phyloP scores from a whole-genome alignment of 2,797 vertebrate genomes.

The Anguilla anguilla region DNA sequence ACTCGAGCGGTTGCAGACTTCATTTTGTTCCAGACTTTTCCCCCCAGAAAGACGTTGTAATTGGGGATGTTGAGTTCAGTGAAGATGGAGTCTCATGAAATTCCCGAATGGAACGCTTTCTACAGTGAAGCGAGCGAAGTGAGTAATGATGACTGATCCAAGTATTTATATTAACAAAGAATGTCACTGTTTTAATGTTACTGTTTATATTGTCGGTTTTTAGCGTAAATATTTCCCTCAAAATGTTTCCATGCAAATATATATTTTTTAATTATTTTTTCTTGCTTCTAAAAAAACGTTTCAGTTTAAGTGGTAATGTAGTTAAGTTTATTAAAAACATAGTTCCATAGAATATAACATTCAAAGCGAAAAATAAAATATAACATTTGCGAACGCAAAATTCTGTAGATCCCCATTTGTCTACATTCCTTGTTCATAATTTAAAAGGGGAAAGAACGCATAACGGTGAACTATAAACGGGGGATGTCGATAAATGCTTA shows the following conservation, averaged over 20 bases:
- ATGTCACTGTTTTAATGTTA: background rate
- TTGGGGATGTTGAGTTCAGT: constrained; percentile 83
- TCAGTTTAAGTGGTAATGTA: too few relatives aligned
- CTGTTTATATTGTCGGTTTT: background rate
- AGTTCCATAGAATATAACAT: background rate
- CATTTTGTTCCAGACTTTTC: constrained; percentile 41
- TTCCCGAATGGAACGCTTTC: constrained; percentile 83
- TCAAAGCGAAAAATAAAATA: background rate
- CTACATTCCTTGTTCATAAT: too few relatives aligned
- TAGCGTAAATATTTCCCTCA: background rate
- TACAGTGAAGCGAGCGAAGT: constrained; percentile 83
- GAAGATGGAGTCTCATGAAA: constrained; percentile 85
- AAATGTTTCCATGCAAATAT: background rate
- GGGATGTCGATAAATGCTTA: too few relatives aligned
- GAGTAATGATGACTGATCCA: constrained; percentile 31
- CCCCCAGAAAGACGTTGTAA: constrained; percentile 45
- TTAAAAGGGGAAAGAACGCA: too few relatives aligned
- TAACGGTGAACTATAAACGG: too few relatives aligned
- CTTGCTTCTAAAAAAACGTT: too few relatives aligned
- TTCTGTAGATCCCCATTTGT: background rate
- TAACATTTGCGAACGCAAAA: background rate
- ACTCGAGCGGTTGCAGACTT: background rate
- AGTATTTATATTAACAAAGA: constrained; percentile 14
- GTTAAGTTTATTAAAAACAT: too few relatives aligned
- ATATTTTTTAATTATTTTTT: too few relatives aligned